These are phyloP conservation scores for Champsocephalus gunnari DNA, from an alignment of 2,797 vertebrate genomes.

Conservation along the genomic window DNA sequence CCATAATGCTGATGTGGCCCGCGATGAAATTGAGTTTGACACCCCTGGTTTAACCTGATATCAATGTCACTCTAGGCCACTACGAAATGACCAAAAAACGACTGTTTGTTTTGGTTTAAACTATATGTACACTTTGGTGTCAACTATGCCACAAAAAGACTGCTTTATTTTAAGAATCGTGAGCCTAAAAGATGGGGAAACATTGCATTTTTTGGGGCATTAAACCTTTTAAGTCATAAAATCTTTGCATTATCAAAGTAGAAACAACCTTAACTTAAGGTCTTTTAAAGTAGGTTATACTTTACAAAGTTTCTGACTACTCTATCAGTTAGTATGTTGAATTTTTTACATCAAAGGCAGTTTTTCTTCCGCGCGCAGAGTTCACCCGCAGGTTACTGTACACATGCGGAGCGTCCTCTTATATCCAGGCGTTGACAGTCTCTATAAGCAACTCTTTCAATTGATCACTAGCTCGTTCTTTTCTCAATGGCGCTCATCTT, in stretches of 20 bases:
- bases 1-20: no score
- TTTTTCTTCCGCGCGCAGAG: background rate
- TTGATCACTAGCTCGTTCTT: conserved; percentile 34
- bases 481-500: conserved; percentile 49
- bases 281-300: background rate
- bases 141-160: background rate
- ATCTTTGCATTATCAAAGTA: no score
- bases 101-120: background rate
- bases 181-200: background rate
- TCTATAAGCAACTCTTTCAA: conserved; percentile 56
- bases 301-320: background rate
- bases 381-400: conserved; percentile 36
- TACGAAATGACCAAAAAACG: background rate
- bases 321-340: background rate
- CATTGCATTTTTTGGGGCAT: background rate
- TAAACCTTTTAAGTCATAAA: background rate
- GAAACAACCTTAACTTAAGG: background rate
- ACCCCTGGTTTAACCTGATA: background rate
- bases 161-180: background rate
- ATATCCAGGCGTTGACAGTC: conserved; percentile 72
- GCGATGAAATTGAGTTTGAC: no score
- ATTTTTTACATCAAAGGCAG: background rate
- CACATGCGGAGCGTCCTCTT: conserved; percentile 27
- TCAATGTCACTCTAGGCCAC: no score
- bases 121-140: background rate